Conservation (phyloP, 2,113 vertebrate species). For the Halichoeres trimaculatus region DNA sequence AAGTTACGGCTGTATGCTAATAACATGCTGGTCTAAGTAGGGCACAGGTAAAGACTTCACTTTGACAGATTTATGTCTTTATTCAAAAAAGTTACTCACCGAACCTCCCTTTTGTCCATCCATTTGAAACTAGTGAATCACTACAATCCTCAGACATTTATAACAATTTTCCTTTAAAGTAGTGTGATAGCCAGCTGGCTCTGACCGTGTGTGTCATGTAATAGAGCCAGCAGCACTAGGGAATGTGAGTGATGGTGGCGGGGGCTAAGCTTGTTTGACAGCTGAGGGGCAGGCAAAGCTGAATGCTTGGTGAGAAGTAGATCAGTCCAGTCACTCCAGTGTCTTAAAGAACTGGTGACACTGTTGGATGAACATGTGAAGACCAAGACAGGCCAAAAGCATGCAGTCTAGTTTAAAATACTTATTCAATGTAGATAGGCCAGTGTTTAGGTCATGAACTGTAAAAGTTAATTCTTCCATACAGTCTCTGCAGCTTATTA, state of each 20-base stretch:
- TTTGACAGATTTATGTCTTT: background rate
- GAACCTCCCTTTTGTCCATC: constrained; percentile 29
- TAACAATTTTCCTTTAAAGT: background rate
- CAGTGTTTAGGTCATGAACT: too few relatives aligned
- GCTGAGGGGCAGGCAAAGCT: constrained; percentile 27
- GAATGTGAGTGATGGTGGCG: constrained; percentile 37
- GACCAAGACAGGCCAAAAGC: too few relatives aligned
- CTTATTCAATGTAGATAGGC: too few relatives aligned
- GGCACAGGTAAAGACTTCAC: constrained; percentile 12
- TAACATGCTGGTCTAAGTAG: constrained; percentile 1
- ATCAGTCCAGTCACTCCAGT: constrained; percentile 14
- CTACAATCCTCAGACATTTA: background rate
- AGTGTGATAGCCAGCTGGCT: constrained; percentile 20
- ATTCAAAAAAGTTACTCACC: constrained; percentile 56
- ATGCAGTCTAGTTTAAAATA: too few relatives aligned
- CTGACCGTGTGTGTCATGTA: background rate
- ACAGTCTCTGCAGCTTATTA: too few relatives aligned
- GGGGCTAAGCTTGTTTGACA: constrained; percentile 42
- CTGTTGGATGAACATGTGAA: background rate
- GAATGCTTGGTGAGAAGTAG: constrained; percentile 18
- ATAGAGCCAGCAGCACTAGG: constrained; percentile 1
- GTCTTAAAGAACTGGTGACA: constrained; percentile 56
- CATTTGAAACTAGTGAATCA: constrained; percentile 46
- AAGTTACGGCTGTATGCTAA: background rate
- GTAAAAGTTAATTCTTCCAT: too few relatives aligned